Evolutionary conservation across 2,797 vertebrate genomes (phyloP).

Genomic region (Denticeps clupeoides): DNA sequence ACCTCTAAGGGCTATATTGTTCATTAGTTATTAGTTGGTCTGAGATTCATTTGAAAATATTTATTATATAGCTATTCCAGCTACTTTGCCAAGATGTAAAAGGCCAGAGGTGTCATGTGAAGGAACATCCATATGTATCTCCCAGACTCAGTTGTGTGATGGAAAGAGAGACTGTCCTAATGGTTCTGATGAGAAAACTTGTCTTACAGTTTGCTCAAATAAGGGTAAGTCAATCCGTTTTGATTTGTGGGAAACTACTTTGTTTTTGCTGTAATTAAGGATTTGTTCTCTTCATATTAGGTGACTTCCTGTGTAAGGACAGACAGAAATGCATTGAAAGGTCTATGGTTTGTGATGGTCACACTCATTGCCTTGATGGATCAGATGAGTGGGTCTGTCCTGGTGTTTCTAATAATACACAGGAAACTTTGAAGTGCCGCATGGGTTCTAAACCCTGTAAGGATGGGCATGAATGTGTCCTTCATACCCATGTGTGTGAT

Average conservation of each 20-base stretch:
- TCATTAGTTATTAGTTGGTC: too few relatives aligned
- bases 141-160: constrained; percentile 59
- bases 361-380: constrained; percentile 30
- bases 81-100: constrained; percentile 34
- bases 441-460: constrained; percentile 39
- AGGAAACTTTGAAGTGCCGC: constrained; percentile 42
- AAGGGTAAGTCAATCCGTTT: constrained; percentile 30
- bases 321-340: constrained; percentile 26
- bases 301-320: constrained; percentile 32
- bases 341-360: constrained; percentile 30
- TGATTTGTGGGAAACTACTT: background rate
- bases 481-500: constrained; percentile 49
- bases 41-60: too few relatives aligned
- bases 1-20: too few relatives aligned
- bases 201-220: constrained; percentile 28
- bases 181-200: constrained; percentile 31
- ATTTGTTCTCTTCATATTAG: constrained; percentile 18
- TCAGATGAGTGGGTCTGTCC: constrained; percentile 30
- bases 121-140: constrained; percentile 47
- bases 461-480: constrained; percentile 46
- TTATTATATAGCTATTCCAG: too few relatives aligned
- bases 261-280: too few relatives aligned
- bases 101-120: constrained; percentile 56
- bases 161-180: constrained; percentile 46
- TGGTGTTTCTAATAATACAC: constrained; percentile 12